phyloP scores from a whole-genome alignment of 2,797 vertebrate species.

The Lagorchestes hirsutus region DNA sequence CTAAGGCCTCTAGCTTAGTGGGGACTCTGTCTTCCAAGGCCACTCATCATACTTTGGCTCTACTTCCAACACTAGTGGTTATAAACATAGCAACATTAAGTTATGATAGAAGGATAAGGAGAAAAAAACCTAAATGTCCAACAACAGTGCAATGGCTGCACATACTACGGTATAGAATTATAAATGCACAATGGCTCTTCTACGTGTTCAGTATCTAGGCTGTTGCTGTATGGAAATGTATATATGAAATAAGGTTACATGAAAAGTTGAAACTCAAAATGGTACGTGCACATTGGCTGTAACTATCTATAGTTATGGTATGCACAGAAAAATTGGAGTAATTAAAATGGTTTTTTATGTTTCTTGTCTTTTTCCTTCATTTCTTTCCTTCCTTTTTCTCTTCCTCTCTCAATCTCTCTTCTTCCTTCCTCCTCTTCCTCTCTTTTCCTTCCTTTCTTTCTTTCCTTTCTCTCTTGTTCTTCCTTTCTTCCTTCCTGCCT shows the following conservation, averaged over 20 bases:
- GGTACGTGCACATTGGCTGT: neutral
- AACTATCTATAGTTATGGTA: neutral
- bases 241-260: neutral
- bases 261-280: neutral
- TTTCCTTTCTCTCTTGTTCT: accelerated
- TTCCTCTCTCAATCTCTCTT: no score
- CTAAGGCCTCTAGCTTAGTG: neutral
- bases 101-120: neutral
- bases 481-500: accelerated
- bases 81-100: neutral
- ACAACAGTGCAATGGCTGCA: neutral
- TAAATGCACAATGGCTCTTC: neutral
- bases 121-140: neutral
- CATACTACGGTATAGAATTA: neutral
- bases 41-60: neutral
- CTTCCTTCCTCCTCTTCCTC: no score
- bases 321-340: neutral
- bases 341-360: neutral
- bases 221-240: neutral
- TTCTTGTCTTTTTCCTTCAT: neutral
- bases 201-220: neutral
- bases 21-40: neutral
- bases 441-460: accelerated
- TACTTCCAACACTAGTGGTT: neutral
- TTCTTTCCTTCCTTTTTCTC: neutral